phyloP scores from a whole-genome alignment of 2,888 invertebrate genomes.

The Mamestra brassicae region DNA sequence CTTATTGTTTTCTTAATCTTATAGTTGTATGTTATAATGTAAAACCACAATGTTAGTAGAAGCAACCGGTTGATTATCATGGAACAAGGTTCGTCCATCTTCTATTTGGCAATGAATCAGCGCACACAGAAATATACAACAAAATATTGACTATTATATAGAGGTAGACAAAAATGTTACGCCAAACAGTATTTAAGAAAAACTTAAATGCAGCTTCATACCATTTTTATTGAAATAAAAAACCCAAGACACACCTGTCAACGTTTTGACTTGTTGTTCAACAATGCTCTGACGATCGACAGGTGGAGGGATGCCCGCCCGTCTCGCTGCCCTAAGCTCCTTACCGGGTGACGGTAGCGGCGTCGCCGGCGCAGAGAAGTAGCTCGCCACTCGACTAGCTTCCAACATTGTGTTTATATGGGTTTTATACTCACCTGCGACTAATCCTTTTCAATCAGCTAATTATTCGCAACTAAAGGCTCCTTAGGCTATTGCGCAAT shows the following conservation, averaged over 20 bases:
- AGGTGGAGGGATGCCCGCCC: slow-evolving; percentile 50
- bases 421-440: slow-evolving; percentile 26
- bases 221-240: neutral
- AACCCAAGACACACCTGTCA: slow-evolving; percentile 29
- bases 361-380: slow-evolving; percentile 57
- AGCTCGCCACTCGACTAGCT: slow-evolving; percentile 33
- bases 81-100: neutral
- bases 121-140: neutral
- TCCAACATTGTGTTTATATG: slow-evolving; percentile 23
- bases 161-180: neutral
- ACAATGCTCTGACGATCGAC: slow-evolving; percentile 47
- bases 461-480: slow-evolving; percentile 1
- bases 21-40: slow-evolving; percentile 21
- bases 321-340: slow-evolving; percentile 52
- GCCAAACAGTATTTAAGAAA: neutral
- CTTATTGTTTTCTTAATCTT: slow-evolving; percentile 19
- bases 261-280: slow-evolving; percentile 47
- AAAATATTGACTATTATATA: neutral
- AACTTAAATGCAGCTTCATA: neutral
- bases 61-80: neutral
- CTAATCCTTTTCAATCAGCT: slow-evolving; percentile 8
- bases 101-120: neutral
- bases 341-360: slow-evolving; percentile 53
- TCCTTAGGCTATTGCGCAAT: slow-evolving; percentile 1
- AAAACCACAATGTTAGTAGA: neutral